These are phyloP conservation scores for Lagocephalus sceleratus DNA, from an alignment of 2,797 vertebrate species.

Conservation along the genomic window DNA sequence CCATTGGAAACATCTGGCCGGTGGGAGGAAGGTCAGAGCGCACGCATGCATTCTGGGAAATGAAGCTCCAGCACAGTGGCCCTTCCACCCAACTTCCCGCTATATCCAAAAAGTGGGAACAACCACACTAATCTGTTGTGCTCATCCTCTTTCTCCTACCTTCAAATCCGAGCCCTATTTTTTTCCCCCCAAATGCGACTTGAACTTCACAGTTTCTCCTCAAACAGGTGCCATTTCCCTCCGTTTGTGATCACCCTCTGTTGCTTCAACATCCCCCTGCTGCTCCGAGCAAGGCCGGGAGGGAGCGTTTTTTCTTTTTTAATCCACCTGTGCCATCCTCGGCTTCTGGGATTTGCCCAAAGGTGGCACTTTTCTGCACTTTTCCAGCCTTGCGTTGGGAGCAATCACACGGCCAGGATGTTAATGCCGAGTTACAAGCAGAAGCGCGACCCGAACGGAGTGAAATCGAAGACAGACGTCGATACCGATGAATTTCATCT, in stretches of 20 bases:
- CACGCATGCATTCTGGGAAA: conserved; percentile 56
- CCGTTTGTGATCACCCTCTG: neutral
- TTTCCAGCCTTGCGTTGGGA: conserved; percentile 16
- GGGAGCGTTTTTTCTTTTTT: no score
- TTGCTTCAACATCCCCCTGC: neutral
- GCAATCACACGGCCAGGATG: conserved; percentile 14
- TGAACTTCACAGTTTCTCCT: neutral
- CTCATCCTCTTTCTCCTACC: no score
- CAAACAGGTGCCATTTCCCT: no score
- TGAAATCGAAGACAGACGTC: conserved; percentile 1
- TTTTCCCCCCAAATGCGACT: conserved; percentile 1
- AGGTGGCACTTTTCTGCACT: conserved; percentile 24
- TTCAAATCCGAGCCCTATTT: neutral
- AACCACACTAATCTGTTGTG: no score
- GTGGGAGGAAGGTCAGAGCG: conserved; percentile 45
- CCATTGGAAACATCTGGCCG: conserved; percentile 74
- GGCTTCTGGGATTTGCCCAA: conserved; percentile 47
- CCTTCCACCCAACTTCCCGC: conserved; percentile 28
- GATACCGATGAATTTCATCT: neutral
- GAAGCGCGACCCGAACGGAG: neutral
- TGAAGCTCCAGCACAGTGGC: conserved; percentile 29
- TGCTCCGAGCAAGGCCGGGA: neutral
- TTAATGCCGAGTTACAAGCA: neutral
- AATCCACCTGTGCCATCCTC: conserved; percentile 60
- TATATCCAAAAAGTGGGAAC: neutral